phyloP scores from a whole-genome alignment of 2,888 invertebrate genomes.

The Hemicrepidius hirtus region DNA sequence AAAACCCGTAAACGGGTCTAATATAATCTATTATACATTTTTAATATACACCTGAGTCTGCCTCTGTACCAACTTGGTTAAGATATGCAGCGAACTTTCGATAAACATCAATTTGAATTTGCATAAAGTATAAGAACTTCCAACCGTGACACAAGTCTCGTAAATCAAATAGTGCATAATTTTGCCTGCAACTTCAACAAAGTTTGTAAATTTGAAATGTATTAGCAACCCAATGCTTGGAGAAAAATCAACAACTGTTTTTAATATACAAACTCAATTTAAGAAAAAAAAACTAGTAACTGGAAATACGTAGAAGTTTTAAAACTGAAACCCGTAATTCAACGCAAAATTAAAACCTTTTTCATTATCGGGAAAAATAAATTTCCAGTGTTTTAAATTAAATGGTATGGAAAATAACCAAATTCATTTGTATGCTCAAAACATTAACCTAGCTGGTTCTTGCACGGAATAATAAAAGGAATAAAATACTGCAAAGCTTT shows the following conservation, averaged over 20 bases:
- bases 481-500: not conserved
- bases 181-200: slow-evolving; percentile 24
- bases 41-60: slow-evolving; percentile 3
- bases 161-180: slow-evolving; percentile 29
- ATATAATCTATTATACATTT: slow-evolving; percentile 9
- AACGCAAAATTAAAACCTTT: too few relatives aligned
- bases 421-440: too few relatives aligned
- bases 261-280: not conserved
- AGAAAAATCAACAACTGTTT: not conserved
- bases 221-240: not conserved
- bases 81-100: not conserved
- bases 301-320: too few relatives aligned
- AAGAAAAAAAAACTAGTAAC: not conserved
- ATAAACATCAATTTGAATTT: slow-evolving; percentile 19
- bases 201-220: slow-evolving; percentile 15
- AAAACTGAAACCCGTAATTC: too few relatives aligned
- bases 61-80: not conserved
- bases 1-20: not conserved
- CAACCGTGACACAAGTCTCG: slow-evolving; percentile 1
- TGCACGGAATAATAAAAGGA: too few relatives aligned
- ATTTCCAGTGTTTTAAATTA: too few relatives aligned
- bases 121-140: slow-evolving; percentile 24
- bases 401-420: too few relatives aligned
- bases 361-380: too few relatives aligned
- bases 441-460: too few relatives aligned